phyloP scores from a whole-genome alignment of 2,113 vertebrate genomes.

The Candoia aspera region DNA sequence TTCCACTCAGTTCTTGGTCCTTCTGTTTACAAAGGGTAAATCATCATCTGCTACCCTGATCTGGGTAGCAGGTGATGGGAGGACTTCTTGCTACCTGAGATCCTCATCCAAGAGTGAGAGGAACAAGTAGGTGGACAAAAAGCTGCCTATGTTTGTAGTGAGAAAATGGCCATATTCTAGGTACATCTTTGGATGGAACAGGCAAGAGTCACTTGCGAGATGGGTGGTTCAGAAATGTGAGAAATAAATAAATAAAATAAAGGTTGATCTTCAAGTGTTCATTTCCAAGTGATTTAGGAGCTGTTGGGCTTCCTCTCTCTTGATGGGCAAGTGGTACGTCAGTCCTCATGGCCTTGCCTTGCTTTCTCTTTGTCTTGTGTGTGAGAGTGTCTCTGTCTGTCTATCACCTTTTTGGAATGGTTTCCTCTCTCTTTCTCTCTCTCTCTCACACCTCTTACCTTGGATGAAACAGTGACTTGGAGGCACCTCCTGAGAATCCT shows the following conservation, averaged over 20 bases:
- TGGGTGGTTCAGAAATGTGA: no score
- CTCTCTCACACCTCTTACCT: conserved; percentile 67
- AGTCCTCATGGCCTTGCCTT: conserved; percentile 19
- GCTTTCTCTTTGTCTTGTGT: conserved; percentile 16
- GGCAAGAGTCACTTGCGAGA: neutral
- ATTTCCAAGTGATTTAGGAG: neutral
- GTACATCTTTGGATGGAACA: neutral
- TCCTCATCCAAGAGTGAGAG: neutral
- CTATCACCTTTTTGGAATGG: conserved; percentile 67
- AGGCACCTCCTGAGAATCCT: conserved; percentile 87
- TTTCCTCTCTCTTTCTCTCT: conserved; percentile 50
- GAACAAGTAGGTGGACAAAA: neutral
- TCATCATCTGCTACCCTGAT: neutral
- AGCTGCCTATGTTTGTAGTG: neutral
- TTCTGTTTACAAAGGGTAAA: neutral
- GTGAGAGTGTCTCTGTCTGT: conserved; percentile 48
- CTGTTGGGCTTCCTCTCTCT: neutral
- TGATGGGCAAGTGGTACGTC: neutral
- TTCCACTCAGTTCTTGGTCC: neutral
- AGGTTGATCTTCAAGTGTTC: neutral
- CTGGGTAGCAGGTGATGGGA: neutral
- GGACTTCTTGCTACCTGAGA: neutral
- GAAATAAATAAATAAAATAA: no score
- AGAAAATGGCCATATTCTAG: neutral
- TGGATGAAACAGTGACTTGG: conserved; percentile 90